A percentile compares a stretch with the other conserved stretches of the same genome.
phyloP scores from a whole-genome alignment of 2,113 vertebrate genomes.

The Corythaeola cristata region DNA sequence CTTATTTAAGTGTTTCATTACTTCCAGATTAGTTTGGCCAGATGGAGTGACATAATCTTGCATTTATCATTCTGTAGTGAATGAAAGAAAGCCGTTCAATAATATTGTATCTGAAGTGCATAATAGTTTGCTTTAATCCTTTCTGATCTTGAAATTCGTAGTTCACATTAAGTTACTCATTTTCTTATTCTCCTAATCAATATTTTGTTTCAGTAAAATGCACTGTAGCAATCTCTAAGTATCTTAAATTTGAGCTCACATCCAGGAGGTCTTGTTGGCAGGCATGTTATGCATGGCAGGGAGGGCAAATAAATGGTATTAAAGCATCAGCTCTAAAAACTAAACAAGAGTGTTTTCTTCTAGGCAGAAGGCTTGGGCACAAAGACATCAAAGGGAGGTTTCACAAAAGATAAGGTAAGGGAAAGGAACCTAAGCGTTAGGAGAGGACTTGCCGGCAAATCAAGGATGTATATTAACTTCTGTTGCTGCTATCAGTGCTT shows the following conservation, averaged over 20 bases:
- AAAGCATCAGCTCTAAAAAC: neutral
- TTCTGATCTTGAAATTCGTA: neutral
- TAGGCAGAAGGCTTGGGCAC: slow-evolving; percentile 77
- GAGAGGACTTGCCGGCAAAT: neutral
- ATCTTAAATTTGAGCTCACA: neutral
- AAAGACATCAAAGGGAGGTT: slow-evolving; percentile 73
- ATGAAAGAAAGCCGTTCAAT: neutral
- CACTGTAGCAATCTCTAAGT: neutral
- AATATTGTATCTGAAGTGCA: neutral
- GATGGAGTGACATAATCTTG: neutral
- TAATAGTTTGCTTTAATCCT: neutral
- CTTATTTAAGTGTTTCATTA: neutral
- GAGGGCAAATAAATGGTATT: neutral
- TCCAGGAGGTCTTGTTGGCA: neutral
- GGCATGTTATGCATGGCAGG: neutral
- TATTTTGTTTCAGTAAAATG: neutral
- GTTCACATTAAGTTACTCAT: neutral
- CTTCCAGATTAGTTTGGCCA: neutral
- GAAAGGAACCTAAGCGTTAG: neutral
- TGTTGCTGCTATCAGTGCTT: neutral
- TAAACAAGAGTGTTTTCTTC: slow-evolving; percentile 36
- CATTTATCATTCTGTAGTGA: neutral
- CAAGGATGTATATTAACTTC: neutral
- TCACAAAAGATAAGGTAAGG: slow-evolving; percentile 88
- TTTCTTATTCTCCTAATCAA: neutral